phyloP scores from a whole-genome alignment of 2,888 invertebrate genomes.

The Blera fallax region DNA sequence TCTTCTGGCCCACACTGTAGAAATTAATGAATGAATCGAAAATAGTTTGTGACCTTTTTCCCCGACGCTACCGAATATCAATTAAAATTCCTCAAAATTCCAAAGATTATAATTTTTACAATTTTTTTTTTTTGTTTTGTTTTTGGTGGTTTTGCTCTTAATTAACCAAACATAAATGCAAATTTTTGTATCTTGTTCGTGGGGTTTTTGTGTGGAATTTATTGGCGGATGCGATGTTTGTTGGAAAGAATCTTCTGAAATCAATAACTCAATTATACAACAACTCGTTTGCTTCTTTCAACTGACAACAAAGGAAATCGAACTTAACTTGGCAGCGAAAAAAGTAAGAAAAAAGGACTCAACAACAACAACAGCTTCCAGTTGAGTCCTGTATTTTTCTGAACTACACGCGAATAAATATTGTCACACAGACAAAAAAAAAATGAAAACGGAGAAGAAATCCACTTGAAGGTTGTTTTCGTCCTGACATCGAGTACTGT shows the following conservation, averaged over 20 bases:
- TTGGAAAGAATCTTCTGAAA: constrained; percentile 41
- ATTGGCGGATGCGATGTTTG: constrained; percentile 36
- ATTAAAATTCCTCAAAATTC: constrained; percentile 64
- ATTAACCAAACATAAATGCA: constrained; percentile 67
- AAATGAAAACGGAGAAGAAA: constrained; percentile 24
- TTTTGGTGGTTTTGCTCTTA: constrained; percentile 25
- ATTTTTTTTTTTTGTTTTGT: not conserved
- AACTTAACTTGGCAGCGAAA: not conserved
- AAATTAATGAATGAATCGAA: constrained; percentile 38
- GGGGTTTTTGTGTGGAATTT: constrained; percentile 40
- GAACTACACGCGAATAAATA: constrained; percentile 58
- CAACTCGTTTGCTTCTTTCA: constrained; percentile 7
- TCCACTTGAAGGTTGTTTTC: constrained; percentile 67
- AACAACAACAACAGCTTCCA: not conserved
- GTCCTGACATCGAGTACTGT: constrained; percentile 72
- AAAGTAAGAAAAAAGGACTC: constrained; percentile 39
- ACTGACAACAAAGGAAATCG: constrained; percentile 25
- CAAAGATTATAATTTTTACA: constrained; percentile 29
- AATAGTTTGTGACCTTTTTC: constrained; percentile 2
- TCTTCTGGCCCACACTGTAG: constrained; percentile 23
- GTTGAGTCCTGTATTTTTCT: constrained; percentile 35
- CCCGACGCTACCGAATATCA: constrained; percentile 58
- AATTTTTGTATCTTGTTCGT: constrained; percentile 35
- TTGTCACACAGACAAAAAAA: constrained; percentile 38
- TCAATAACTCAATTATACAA: constrained; percentile 67